Evolutionary conservation across 2,888 invertebrate species (phyloP).

Genomic region (Polydesmus complanatus): DNA sequence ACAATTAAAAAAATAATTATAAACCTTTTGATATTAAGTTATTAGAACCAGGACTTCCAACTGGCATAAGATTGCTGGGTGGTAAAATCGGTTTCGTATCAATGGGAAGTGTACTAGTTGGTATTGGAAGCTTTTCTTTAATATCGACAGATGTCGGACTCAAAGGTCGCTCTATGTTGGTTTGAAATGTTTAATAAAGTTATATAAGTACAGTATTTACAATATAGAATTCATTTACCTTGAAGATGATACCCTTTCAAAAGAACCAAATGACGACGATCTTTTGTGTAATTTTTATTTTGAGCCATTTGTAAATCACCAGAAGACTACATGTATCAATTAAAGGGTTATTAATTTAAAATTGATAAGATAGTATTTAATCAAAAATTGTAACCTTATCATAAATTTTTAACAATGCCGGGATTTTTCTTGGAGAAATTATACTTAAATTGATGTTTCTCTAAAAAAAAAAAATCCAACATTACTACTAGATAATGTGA

Average conservation of each 20-base stretch:
- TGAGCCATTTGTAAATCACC: constrained; percentile 64
- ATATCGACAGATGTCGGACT: constrained; percentile 21
- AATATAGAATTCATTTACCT: too few species aligned
- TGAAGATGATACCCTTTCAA: constrained; percentile 48
- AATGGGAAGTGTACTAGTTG: neutral
- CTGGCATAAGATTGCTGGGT: neutral
- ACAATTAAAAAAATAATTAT: too few species aligned
- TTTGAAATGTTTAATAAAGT: too few species aligned
- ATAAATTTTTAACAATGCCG: constrained; percentile 68
- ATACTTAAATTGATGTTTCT: constrained; percentile 73
- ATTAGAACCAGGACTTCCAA: constrained; percentile 10
- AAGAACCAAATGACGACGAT: constrained; percentile 64
- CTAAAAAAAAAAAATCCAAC: constrained; percentile 34
- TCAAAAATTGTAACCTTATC: constrained; percentile 49
- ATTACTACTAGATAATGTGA: neutral
- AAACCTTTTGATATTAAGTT: constrained; percentile 7
- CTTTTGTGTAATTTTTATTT: constrained; percentile 82
- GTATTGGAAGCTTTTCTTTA: constrained; percentile 18
- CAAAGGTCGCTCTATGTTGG: constrained; percentile 24
- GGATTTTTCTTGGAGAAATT: constrained; percentile 74
- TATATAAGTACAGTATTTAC: too few species aligned
- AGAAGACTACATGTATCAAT: constrained; percentile 42
- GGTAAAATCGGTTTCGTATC: constrained; percentile 19
- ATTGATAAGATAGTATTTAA: neutral
- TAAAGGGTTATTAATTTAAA: neutral